These are phyloP conservation scores for Macaria notata DNA, from an alignment of 2,888 invertebrate species.

Conservation along the genomic window DNA sequence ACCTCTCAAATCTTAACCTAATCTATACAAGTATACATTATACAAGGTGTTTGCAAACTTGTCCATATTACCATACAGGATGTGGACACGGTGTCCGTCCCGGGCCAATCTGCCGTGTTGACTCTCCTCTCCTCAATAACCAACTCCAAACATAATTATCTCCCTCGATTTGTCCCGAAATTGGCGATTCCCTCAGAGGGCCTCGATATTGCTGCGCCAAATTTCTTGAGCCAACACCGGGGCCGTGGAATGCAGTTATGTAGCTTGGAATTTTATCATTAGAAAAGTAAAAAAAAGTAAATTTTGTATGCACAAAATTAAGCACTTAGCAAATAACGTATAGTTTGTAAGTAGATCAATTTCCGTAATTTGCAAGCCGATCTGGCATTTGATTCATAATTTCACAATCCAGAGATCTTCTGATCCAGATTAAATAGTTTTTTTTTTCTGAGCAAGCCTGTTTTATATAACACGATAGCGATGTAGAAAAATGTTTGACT, in stretches of 20 bases:
- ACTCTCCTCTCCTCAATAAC: constrained; percentile 70
- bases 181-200: constrained; percentile 72
- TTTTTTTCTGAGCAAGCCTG: no score
- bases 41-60: constrained; percentile 1
- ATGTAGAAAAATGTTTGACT: no score
- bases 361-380: no score
- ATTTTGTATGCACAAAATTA: no score
- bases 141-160: constrained; percentile 82
- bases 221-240: constrained; percentile 78
- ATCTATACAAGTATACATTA: not conserved
- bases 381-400: no score
- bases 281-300: no score
- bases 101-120: constrained; percentile 67
- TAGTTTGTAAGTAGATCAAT: no score
- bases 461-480: no score
- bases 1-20: not conserved
- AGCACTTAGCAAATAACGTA: no score
- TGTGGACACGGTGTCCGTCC: constrained; percentile 25
- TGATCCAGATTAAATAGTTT: no score
- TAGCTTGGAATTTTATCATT: not conserved
- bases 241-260: constrained; percentile 2
- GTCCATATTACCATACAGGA: constrained; percentile 18
- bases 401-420: no score
- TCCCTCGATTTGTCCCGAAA: constrained; percentile 77
- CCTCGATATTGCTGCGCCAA: constrained; percentile 68